A percentile compares a stretch with the other conserved stretches of the same genome.
phyloP scores from a whole-genome alignment of 2,113 vertebrate genomes.

The Brienomyrus longianalis region DNA sequence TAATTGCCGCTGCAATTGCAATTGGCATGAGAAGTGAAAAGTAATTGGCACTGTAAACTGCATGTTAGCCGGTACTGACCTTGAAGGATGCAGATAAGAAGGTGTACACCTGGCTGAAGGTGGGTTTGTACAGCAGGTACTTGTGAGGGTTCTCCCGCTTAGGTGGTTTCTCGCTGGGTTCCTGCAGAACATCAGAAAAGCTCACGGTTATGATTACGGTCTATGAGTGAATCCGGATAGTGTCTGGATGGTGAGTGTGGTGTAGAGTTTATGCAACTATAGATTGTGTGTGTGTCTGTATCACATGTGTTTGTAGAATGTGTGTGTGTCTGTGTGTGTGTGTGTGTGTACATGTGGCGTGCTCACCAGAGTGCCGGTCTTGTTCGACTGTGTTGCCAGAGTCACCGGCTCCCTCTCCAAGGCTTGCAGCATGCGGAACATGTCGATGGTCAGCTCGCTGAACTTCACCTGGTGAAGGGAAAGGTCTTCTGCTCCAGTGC shows the following conservation, averaged over 20 bases:
- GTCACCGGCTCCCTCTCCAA: constrained; percentile 92
- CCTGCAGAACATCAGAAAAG: constrained; percentile 52
- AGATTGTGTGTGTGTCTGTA: background rate
- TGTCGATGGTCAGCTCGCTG: constrained; percentile 93
- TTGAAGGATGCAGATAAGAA: constrained; percentile 97
- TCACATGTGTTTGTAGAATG: background rate
- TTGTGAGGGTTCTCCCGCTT: constrained; percentile 96
- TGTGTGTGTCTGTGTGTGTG: background rate
- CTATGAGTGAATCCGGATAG: background rate
- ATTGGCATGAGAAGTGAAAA: background rate
- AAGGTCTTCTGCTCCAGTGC: background rate
- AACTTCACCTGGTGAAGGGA: constrained; percentile 79
- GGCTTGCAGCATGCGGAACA: constrained; percentile 98
- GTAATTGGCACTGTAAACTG: background rate
- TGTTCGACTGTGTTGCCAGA: constrained; percentile 85
- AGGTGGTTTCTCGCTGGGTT: constrained; percentile 85
- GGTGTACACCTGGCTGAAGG: constrained; percentile 94
- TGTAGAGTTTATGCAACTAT: background rate
- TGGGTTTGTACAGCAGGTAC: constrained; percentile 94
- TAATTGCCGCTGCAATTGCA: background rate
- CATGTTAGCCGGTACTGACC: constrained; percentile 50
- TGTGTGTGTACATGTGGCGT: background rate
- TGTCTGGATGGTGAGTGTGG: background rate
- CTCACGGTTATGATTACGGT: background rate
- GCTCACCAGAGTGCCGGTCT: constrained; percentile 85